Evolutionary conservation across 2,113 vertebrate genomes (phyloP), one percentile per base, ranked within the genome.

Genomic region (Spheniscus mendiculus): DNA sequence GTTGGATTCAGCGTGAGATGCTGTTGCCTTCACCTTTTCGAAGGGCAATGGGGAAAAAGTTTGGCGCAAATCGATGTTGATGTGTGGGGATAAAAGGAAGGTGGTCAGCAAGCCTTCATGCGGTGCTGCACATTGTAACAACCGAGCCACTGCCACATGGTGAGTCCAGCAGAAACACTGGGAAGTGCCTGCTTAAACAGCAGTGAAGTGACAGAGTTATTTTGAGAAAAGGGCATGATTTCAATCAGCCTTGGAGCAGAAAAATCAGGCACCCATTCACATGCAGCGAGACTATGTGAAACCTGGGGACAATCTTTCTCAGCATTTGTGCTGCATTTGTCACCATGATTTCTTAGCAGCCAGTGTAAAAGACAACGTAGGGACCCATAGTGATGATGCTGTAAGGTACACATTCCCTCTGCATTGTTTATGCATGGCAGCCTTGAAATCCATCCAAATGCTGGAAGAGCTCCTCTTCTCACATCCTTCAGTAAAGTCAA

Each of bases 11-110:
- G 72, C 0, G 2, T 82, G 66, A 74, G 63, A 92, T 73, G 44
- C 45, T 89, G 52, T 86, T 71, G 70, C 1, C 49, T 97, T 98
- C 87, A 74, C 58, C 70, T 91, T 84, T 84, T 82, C 90, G 88
- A 87, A 96, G 81, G 89, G 53, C 55, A 88, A 49, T 26, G 53
- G 49, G 40, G 87, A 23, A 95, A 90, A 98, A 95, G 59, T 95
- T 95, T 95, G 38, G 63, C 30, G 29, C 80, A 93, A 94, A 97
- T 95, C 86, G 16, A 0, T 36, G 74, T 82, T 93, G 69, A 82
- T 40, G 16, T 58, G 21, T 17, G 11, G 50, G 45, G 73, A 80
- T 71, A 73, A 93, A 40, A 93, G 14, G 44, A 42, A 82, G 1
- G 2, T 27, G 55, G 45, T 95, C 93, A 95, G 73, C 53, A 38